Evolutionary conservation across 1,140 invertebrate species (phyloP).

Genomic region (Arion vulgaris): DNA sequence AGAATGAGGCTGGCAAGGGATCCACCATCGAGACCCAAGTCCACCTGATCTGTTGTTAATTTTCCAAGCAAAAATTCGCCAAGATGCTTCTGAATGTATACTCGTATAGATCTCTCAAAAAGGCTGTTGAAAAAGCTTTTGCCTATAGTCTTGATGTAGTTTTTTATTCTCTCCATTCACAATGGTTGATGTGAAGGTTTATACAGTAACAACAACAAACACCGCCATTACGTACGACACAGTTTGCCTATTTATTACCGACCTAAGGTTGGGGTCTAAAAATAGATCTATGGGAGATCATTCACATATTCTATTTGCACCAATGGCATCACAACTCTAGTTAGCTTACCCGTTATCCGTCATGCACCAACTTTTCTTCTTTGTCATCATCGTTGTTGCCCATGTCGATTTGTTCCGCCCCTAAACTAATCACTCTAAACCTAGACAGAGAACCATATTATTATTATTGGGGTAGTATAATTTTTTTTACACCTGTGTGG

Average conservation of each 20-base stretch:
- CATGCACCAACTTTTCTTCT: too few species aligned
- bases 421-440: too few species aligned
- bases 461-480: too few species aligned
- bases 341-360: too few species aligned
- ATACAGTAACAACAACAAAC: not conserved
- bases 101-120: constrained; percentile 33
- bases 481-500: too few species aligned
- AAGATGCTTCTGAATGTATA: constrained; percentile 38
- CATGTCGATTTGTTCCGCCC: too few species aligned
- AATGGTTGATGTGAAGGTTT: not conserved
- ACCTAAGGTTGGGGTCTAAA: not conserved
- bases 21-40: constrained; percentile 36
- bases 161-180: constrained; percentile 25
- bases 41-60: constrained; percentile 37
- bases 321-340: not conserved
- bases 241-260: constrained; percentile 5
- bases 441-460: too few species aligned
- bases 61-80: constrained; percentile 36
- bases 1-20: constrained; percentile 29
- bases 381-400: too few species aligned
- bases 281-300: not conserved
- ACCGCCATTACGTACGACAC: not conserved
- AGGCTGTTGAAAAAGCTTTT: constrained; percentile 37
- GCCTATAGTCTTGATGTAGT: constrained; percentile 26
- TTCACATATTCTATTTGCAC: not conserved